Evolutionary conservation across 2,113 vertebrate genomes (phyloP).

Genomic region (Gambusia affinis): DNA sequence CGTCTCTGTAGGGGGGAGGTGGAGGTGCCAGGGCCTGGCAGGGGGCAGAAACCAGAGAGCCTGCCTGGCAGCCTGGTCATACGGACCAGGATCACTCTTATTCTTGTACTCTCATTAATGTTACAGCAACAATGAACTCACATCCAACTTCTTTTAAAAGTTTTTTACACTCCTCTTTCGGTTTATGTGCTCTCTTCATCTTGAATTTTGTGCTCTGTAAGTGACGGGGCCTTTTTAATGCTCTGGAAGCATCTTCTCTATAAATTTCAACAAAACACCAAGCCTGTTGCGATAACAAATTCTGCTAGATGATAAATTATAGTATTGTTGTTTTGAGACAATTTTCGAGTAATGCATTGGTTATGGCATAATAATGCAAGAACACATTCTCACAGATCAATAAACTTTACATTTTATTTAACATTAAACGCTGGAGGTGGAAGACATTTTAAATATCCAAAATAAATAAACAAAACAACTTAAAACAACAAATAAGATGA

Average conservation of each 20-base stretch:
- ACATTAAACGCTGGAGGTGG: too few species aligned
- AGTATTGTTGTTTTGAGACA: too few species aligned
- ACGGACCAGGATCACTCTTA: slow-evolving; percentile 79
- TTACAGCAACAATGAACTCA: slow-evolving; percentile 77
- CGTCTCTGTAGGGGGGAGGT: slow-evolving; percentile 75
- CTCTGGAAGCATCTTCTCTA: not conserved
- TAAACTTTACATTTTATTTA: too few species aligned
- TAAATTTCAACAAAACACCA: not conserved
- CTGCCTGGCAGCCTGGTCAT: slow-evolving; percentile 75
- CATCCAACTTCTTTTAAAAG: slow-evolving; percentile 48
- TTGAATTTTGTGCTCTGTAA: slow-evolving; percentile 24
- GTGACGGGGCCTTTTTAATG: not conserved
- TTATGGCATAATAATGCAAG: too few species aligned
- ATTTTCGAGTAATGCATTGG: too few species aligned
- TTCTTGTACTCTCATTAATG: slow-evolving; percentile 80
- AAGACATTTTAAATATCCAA: too few species aligned
- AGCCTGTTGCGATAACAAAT: too few species aligned
- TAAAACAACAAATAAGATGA: too few species aligned
- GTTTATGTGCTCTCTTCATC: slow-evolving; percentile 10
- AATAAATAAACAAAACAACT: too few species aligned
- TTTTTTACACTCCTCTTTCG: slow-evolving; percentile 11
- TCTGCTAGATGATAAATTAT: too few species aligned
- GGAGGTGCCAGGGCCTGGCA: slow-evolving; percentile 76
- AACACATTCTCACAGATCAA: too few species aligned
- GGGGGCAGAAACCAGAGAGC: slow-evolving; percentile 78